phyloP scores from a whole-genome alignment of 2,113 vertebrate genomes.

The Grammomys dolichurus region DNA sequence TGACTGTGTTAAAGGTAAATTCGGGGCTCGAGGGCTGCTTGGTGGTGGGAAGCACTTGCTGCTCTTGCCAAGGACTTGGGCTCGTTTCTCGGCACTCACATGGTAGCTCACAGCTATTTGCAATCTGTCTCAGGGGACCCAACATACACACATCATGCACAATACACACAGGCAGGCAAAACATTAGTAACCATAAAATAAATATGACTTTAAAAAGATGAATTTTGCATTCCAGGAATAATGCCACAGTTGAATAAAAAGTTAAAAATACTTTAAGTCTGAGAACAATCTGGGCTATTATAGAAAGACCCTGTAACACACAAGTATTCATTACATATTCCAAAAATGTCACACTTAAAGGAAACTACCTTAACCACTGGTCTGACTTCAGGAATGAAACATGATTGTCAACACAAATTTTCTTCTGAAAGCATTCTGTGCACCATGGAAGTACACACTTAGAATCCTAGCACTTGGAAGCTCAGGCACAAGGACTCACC shows the following conservation, averaged over 20 bases:
- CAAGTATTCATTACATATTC: slow-evolving; percentile 11
- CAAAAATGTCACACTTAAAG: background rate
- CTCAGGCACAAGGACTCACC: background rate
- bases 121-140: background rate
- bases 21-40: background rate
- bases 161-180: background rate
- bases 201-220: background rate
- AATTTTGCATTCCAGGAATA: background rate
- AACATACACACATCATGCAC: background rate
- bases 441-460: background rate
- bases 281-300: background rate
- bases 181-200: background rate
- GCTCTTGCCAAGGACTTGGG: background rate
- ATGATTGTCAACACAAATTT: background rate
- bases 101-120: background rate
- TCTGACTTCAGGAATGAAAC: slow-evolving; percentile 37
- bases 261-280: background rate
- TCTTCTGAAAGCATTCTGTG: slow-evolving; percentile 28
- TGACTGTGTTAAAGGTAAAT: background rate
- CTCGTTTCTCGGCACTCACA: background rate
- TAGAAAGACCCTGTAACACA: background rate
- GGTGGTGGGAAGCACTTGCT: background rate
- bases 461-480: background rate
- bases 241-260: background rate
- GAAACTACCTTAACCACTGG: background rate